phyloP scores from a whole-genome alignment of 2,113 vertebrate genomes.

The Pachycephala philippinensis region DNA sequence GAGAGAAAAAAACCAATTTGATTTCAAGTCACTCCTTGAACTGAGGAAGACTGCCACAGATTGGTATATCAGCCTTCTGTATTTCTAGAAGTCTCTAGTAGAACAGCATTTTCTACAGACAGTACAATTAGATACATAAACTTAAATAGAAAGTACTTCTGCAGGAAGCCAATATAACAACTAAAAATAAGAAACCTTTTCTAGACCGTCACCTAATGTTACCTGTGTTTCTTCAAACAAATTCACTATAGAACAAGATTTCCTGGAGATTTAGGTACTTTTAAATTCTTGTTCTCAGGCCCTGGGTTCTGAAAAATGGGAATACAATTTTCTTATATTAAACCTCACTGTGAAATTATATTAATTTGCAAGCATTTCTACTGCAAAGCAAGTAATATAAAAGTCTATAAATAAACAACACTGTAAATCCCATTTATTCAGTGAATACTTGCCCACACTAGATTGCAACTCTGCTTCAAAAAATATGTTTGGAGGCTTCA shows the following conservation, averaged over 20 bases:
- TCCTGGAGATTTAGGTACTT: neutral
- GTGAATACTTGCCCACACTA: slow-evolving; percentile 36
- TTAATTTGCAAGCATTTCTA: neutral
- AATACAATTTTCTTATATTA: neutral
- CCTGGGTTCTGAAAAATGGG: neutral
- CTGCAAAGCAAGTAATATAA: neutral
- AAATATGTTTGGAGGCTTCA: slow-evolving; percentile 32
- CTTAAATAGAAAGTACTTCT: neutral
- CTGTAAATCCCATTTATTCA: slow-evolving; percentile 12
- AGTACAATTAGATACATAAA: neutral
- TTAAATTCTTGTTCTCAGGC: neutral
- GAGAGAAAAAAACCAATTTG: neutral
- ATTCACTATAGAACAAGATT: neutral
- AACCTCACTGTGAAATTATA: neutral
- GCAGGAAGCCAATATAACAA: neutral
- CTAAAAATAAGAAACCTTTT: neutral
- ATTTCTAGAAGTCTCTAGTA: neutral
- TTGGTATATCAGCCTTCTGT: neutral
- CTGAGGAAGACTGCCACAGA: neutral
- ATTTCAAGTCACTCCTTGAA: neutral
- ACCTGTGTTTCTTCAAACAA: neutral
- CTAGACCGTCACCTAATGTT: neutral
- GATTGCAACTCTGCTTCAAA: slow-evolving; percentile 17
- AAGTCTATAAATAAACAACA: slow-evolving; percentile 42
- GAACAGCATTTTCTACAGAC: neutral